Evolutionary conservation across 2,113 vertebrate genomes (phyloP).

Genomic region (Petromus typicus): DNA sequence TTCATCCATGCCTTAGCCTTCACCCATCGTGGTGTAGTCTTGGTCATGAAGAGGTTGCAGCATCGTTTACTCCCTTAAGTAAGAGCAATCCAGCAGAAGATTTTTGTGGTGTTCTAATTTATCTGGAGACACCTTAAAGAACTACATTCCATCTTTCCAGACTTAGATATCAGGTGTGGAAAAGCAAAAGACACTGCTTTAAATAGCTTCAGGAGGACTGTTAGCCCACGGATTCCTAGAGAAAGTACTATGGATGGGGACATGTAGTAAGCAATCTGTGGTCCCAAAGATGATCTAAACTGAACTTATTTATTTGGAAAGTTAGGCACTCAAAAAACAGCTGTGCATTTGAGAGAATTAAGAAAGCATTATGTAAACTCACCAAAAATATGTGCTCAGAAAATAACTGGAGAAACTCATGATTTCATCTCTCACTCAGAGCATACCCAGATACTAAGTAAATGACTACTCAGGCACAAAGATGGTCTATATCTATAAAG

Average conservation of each 20-base stretch:
- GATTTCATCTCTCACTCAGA: background rate
- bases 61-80: background rate
- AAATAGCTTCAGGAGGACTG: background rate
- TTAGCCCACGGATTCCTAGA: background rate
- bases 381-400: background rate
- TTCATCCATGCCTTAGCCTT: background rate
- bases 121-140: background rate
- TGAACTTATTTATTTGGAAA: background rate
- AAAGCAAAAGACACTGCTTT: background rate
- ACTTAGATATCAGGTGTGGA: background rate
- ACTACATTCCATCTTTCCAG: background rate
- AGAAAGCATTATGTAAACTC: background rate
- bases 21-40: background rate
- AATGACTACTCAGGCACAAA: background rate
- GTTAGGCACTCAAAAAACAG: background rate
- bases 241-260: background rate
- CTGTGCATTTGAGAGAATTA: background rate
- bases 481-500: background rate
- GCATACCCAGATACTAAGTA: background rate
- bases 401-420: background rate
- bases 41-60: background rate
- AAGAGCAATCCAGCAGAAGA: background rate
- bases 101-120: background rate
- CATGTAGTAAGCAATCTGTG: background rate
- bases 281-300: background rate